A percentile compares a stretch with the other conserved stretches of the same genome.
These are phyloP conservation scores for Drosophila nigrodunni DNA, from an alignment of 1,140 invertebrate species.

Conservation along the genomic window DNA sequence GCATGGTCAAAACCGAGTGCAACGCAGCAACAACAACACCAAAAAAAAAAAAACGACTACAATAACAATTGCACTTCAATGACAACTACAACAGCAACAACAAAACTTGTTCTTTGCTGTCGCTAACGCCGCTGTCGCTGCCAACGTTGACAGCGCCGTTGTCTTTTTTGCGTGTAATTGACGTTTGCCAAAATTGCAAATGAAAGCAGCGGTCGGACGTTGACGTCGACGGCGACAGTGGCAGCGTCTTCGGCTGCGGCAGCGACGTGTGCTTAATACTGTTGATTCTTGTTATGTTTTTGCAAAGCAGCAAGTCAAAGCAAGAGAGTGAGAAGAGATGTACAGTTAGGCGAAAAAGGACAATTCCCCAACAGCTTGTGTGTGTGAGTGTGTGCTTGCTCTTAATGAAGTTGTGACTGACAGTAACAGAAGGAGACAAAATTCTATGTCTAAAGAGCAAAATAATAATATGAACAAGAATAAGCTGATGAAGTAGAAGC, in stretches of 20 bases:
- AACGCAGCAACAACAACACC: conserved; percentile 22
- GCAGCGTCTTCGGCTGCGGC: background rate
- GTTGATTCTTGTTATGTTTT: conserved; percentile 19
- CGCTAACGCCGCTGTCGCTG: conserved; percentile 6
- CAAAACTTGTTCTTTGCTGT: conserved; percentile 42
- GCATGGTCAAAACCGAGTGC: conserved; percentile 29
- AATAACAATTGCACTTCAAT: conserved; percentile 21
- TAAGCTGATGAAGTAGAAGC: background rate
- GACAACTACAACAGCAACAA: conserved; percentile 13
- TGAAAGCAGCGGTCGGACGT: conserved; percentile 27
- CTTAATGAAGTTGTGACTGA: conserved; percentile 43
- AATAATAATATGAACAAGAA: conserved; percentile 1
- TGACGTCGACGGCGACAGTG: background rate
- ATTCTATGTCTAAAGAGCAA: background rate
- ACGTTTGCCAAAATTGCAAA: conserved; percentile 40
- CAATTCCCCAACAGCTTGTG: conserved; percentile 6
- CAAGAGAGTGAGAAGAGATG: conserved; percentile 4
- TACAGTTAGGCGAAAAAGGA: conserved; percentile 51
- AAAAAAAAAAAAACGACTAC: conserved; percentile 23
- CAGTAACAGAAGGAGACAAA: conserved; percentile 18
- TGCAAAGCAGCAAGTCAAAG: background rate
- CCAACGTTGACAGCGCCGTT: conserved; percentile 10
- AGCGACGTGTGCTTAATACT: conserved; percentile 18
- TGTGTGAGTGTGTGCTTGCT: conserved; percentile 8
- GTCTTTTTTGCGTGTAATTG: conserved; percentile 33